Conservation (phyloP, 2,888 invertebrate genomes). For the Dysmachus trigonus region DNA sequence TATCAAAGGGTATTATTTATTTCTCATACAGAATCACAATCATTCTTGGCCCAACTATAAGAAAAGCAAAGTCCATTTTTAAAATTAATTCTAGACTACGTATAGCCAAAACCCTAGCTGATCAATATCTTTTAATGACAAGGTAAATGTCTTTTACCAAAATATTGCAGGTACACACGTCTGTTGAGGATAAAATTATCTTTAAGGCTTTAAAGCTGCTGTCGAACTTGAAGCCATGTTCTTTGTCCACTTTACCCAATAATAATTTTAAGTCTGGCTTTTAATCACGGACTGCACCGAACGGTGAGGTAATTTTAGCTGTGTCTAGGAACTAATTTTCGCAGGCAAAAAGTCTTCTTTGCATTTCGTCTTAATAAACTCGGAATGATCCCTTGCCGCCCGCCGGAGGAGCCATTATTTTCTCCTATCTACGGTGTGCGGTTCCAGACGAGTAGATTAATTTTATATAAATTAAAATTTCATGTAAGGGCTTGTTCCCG, state of each 20-base stretch:
- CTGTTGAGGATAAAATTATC: neutral
- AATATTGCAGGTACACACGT: neutral
- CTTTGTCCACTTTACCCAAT: neutral
- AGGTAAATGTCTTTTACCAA: neutral
- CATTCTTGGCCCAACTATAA: neutral
- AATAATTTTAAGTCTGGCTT: neutral
- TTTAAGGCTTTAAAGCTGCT: neutral
- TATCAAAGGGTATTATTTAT: too few species aligned
- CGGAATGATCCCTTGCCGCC: slow-evolving; percentile 43
- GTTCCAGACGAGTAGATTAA: slow-evolving; percentile 51
- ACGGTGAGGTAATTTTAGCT: neutral
- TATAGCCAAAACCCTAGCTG: neutral
- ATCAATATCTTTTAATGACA: too few species aligned
- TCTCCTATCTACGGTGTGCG: slow-evolving; percentile 49
- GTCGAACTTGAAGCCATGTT: neutral
- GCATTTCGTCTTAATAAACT: slow-evolving; percentile 51
- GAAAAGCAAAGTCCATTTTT: neutral
- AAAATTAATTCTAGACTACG: too few species aligned
- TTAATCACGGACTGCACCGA: neutral
- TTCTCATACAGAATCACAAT: too few species aligned
- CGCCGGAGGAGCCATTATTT: slow-evolving; percentile 46
- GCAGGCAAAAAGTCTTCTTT: slow-evolving; percentile 49
- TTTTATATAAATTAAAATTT: slow-evolving; percentile 51
- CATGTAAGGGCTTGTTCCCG: slow-evolving; percentile 49
- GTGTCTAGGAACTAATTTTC: slow-evolving; percentile 46